These are phyloP conservation scores for Mesodorylaimus sp. DNA, from an alignment of 2,888 invertebrate genomes.

Conservation along the genomic window DNA sequence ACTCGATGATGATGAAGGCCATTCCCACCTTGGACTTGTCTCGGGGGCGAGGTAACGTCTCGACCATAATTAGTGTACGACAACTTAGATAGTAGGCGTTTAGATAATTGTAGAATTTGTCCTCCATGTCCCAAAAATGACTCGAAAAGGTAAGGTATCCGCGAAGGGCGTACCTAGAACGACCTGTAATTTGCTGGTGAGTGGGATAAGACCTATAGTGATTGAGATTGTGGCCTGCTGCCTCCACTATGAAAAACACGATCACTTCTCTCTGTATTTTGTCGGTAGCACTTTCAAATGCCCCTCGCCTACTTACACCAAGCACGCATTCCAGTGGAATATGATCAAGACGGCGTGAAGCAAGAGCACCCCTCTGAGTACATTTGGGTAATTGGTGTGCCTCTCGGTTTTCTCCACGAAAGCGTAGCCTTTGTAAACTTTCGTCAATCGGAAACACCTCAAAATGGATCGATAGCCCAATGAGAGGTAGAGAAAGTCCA, in stretches of 20 bases:
- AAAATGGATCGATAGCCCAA: conserved; percentile 82
- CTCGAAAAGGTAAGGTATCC: no score
- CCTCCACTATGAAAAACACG: no score
- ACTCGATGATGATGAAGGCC: conserved; percentile 78
- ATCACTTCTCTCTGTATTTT: no score
- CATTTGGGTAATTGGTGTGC: conserved; percentile 94
- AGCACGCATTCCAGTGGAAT: conserved; percentile 98
- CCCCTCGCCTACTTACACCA: conserved; percentile 31
- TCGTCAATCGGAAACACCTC: conserved; percentile 81
- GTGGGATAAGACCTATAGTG: no score
- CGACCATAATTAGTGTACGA: conserved; percentile 53
- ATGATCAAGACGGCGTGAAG: conserved; percentile 80
- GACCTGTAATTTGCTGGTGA: no score
- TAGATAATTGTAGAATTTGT: conserved; percentile 44
- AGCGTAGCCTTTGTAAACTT: conserved; percentile 93
- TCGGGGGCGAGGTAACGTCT: conserved; percentile 46
- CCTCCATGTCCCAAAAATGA: neutral
- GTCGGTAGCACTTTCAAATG: neutral
- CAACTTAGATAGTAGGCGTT: conserved; percentile 98
- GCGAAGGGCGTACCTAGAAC: no score
- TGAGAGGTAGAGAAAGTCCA: conserved; percentile 92
- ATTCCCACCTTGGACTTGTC: conserved; percentile 85
- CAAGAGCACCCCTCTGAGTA: conserved; percentile 40
- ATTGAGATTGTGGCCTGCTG: no score
- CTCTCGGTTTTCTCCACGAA: conserved; percentile 95